Conservation (phyloP, 2,113 vertebrate species). For the Eulemur rufifrons region DNA sequence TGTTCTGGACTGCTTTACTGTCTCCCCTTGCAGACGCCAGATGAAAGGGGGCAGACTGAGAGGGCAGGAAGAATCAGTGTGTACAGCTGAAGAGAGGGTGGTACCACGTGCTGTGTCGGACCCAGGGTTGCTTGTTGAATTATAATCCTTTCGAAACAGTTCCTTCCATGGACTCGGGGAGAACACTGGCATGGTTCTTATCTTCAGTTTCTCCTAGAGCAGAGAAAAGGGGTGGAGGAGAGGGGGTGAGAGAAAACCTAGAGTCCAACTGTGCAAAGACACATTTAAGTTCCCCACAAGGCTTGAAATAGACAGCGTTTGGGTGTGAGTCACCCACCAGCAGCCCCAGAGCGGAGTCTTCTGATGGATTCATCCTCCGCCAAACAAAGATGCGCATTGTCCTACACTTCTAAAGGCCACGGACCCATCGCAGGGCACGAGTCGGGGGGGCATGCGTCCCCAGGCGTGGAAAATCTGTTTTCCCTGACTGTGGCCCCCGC, state of each 20-base stretch:
- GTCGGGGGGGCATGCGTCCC: background rate
- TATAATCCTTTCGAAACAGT: background rate
- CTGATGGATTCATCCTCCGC: background rate
- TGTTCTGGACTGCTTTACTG: constrained; percentile 57
- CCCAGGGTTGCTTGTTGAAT: background rate
- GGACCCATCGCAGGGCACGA: background rate
- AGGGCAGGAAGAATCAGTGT: background rate
- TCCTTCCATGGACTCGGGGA: background rate
- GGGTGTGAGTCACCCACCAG: background rate
- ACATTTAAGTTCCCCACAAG: background rate
- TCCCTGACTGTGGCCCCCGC: background rate
- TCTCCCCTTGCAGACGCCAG: constrained; percentile 53
- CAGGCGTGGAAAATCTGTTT: background rate
- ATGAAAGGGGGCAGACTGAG: constrained; percentile 61
- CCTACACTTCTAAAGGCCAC: rapidly evolving
- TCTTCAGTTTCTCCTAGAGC: background rate
- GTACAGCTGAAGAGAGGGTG: background rate
- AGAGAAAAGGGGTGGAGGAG: background rate
- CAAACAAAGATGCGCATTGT: constrained; percentile 30
- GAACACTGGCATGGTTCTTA: background rate
- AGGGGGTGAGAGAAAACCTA: background rate
- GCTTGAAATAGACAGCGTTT: background rate
- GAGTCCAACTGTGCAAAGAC: background rate
- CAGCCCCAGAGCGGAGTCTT: background rate
- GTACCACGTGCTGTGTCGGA: background rate